phyloP scores from a whole-genome alignment of 1,140 invertebrate species.

The Drosophila quadrilineata region DNA sequence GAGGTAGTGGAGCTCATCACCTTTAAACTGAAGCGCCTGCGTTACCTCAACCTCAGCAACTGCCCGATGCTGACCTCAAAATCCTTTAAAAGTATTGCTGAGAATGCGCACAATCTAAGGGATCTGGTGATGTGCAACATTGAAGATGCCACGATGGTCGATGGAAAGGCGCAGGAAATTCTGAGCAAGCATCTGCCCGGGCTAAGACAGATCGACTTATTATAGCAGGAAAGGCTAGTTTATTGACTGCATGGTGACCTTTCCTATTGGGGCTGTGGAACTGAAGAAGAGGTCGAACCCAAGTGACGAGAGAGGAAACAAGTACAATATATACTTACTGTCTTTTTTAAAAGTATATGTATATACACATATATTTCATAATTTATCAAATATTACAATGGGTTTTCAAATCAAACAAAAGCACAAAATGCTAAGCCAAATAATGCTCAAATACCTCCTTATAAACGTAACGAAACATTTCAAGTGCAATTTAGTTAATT shows the following conservation, averaged over 20 bases:
- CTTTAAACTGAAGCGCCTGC: constrained; percentile 46
- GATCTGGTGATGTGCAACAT: constrained; percentile 61
- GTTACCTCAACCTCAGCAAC: constrained; percentile 59
- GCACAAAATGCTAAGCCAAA: constrained; percentile 51
- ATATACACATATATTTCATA: too few species aligned
- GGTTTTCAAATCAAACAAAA: constrained; percentile 30
- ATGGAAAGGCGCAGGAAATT: constrained; percentile 42
- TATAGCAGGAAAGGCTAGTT: constrained; percentile 72
- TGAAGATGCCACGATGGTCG: constrained; percentile 53
- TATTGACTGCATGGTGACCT: constrained; percentile 51
- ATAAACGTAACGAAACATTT: constrained; percentile 32
- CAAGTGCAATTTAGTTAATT: too few species aligned
- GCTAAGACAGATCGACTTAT: constrained; percentile 55
- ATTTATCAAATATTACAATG: constrained; percentile 1
- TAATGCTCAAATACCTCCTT: constrained; percentile 33
- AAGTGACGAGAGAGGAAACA: constrained; percentile 39
- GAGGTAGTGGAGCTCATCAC: constrained; percentile 40
- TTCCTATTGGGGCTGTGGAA: constrained; percentile 36
- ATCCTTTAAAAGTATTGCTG: constrained; percentile 48
- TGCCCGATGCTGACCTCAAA: constrained; percentile 46
- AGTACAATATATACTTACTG: too few species aligned
- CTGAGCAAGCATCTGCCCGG: constrained; percentile 34
- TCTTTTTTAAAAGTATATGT: too few species aligned
- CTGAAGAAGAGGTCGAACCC: constrained; percentile 21
- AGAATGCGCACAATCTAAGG: constrained; percentile 37